Percentiles rank a stretch among this genome's conserved stretches.
phyloP scores from a whole-genome alignment of 1,140 invertebrate species.

The Platyscapa corneri region DNA sequence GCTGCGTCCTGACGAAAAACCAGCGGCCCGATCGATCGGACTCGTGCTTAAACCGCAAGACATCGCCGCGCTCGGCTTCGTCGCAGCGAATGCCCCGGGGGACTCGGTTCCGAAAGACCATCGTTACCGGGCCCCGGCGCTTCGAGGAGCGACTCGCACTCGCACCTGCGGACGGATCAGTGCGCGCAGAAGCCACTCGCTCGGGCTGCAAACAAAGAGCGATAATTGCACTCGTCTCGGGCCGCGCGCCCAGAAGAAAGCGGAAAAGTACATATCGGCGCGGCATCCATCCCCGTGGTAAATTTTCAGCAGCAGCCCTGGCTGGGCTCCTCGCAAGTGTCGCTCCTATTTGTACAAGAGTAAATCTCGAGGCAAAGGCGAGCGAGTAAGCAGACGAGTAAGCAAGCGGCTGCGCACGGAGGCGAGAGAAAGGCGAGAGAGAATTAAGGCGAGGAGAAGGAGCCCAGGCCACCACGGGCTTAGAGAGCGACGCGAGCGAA shows the following conservation, averaged over 20 bases:
- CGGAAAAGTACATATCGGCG: background rate
- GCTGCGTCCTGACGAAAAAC: background rate
- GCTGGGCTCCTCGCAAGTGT: background rate
- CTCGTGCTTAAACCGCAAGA: too few relatives aligned
- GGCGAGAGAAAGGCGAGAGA: conserved; percentile 47
- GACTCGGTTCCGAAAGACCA: too few relatives aligned
- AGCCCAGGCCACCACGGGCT: background rate
- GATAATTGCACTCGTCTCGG: too few relatives aligned
- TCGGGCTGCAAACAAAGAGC: too few relatives aligned
- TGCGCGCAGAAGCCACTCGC: too few relatives aligned
- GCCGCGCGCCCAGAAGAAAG: too few relatives aligned
- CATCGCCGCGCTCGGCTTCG: too few relatives aligned
- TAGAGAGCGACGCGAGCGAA: conserved; percentile 36
- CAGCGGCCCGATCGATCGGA: background rate
- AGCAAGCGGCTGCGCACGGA: background rate
- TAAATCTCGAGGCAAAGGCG: conserved; percentile 39
- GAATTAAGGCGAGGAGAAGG: conserved; percentile 45
- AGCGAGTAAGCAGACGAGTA: background rate
- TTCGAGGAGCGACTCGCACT: too few relatives aligned
- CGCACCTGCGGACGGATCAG: too few relatives aligned
- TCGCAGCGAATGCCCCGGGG: too few relatives aligned
- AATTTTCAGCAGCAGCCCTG: background rate
- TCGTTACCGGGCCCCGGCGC: too few relatives aligned
- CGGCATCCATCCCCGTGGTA: background rate
- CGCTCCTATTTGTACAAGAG: conserved; percentile 36